Evolutionary conservation across 2,113 vertebrate genomes (phyloP).

Genomic region (Oryzias melastigma): DNA sequence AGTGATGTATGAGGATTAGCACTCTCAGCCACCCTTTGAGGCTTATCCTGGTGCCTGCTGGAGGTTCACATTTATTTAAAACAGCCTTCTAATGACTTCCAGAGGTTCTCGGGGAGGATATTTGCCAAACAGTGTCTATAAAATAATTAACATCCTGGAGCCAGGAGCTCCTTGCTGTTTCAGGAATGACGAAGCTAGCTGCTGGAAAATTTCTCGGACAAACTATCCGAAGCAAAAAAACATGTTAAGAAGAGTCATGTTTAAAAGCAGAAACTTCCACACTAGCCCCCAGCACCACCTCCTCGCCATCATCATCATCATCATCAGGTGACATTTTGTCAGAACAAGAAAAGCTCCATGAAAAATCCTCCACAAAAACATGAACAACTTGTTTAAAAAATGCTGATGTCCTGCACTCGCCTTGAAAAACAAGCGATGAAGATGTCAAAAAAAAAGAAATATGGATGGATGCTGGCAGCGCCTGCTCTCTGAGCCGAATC

Average conservation of each 20-base stretch:
- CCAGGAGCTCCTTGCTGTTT: slow-evolving; percentile 53
- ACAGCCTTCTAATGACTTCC: slow-evolving; percentile 71
- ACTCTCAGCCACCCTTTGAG: slow-evolving; percentile 56
- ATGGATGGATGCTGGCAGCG: slow-evolving; percentile 46
- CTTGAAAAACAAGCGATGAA: slow-evolving; percentile 25
- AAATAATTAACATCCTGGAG: slow-evolving; percentile 70
- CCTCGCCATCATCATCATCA: too few species aligned
- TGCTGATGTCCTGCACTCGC: slow-evolving; percentile 11
- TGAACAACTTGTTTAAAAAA: slow-evolving; percentile 14
- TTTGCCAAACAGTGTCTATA: slow-evolving; percentile 66
- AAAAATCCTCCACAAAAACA: not conserved
- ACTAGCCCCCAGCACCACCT: too few species aligned
- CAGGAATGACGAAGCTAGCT: slow-evolving; percentile 39
- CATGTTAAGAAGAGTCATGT: too few species aligned
- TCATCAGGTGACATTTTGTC: too few species aligned
- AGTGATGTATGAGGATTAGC: slow-evolving; percentile 70
- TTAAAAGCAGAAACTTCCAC: too few species aligned
- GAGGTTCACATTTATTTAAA: slow-evolving; percentile 71
- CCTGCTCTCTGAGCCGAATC: slow-evolving; percentile 30
- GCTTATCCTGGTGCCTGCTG: slow-evolving; percentile 68
- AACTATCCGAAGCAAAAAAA: too few species aligned
- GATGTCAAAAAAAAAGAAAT: slow-evolving; percentile 12
- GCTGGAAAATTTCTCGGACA: slow-evolving; percentile 45
- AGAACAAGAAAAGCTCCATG: not conserved
- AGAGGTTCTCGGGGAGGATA: slow-evolving; percentile 59